These are phyloP conservation scores for Centrocercus urophasianus DNA, from an alignment of 2,113 vertebrate species.

Conservation along the genomic window DNA sequence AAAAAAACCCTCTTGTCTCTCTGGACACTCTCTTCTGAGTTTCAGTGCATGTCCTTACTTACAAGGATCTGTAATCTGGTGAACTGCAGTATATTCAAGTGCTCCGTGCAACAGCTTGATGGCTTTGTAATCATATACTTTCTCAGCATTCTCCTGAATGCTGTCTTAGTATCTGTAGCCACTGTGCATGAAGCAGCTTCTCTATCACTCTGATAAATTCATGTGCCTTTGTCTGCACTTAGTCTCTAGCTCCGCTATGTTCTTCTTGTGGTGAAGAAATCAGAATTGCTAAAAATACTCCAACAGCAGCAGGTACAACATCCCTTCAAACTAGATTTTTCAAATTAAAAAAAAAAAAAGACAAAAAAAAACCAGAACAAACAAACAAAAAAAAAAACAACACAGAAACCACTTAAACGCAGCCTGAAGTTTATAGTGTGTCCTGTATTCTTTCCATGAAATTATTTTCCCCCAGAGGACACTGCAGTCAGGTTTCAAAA, in stretches of 20 bases:
- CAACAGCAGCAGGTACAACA: neutral
- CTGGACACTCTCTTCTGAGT: neutral
- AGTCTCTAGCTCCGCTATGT: neutral
- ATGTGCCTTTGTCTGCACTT: neutral
- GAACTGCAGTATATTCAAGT: neutral
- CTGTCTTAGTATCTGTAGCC: neutral
- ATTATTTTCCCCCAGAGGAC: neutral
- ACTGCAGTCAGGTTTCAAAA: neutral
- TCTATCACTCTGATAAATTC: neutral
- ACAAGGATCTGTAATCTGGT: neutral
- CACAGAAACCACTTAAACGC: neutral
- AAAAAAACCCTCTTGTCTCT: neutral
- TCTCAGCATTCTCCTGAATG: neutral
- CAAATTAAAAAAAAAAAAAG: neutral
- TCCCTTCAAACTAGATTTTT: neutral
- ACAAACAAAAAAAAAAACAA: neutral
- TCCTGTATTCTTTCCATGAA: neutral
- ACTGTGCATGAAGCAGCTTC: neutral
- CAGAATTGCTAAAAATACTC: neutral
- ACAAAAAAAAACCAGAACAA: too few relatives aligned
- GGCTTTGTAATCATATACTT: neutral
- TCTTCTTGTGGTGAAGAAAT: neutral
- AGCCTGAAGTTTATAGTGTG: neutral
- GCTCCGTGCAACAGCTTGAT: neutral
- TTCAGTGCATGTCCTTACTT: neutral